Evolutionary conservation across 2,797 vertebrate genomes (phyloP), one percentile per base, ranked within the genome.

Genomic region (Labroides dimidiatus): DNA sequence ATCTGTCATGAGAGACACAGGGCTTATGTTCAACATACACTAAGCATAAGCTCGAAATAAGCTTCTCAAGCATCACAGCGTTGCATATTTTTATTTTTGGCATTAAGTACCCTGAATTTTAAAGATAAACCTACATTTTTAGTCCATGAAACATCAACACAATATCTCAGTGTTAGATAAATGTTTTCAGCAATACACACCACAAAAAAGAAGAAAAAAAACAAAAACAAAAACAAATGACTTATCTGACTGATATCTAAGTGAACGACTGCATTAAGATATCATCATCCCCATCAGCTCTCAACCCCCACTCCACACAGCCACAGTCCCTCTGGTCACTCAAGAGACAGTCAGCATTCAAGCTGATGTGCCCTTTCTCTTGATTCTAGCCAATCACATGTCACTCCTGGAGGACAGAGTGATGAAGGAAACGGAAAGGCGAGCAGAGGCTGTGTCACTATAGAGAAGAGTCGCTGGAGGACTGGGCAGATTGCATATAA

Each of bases 371-470:
- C 73, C 75, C 80, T 73, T 79, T 19, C 58, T 60, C 69, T 81
- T 74, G 65, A 82, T 78, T 78, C 54, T 20, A 76, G 70, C 67
- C 84, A 83, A 84, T 85, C 77, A 70, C 59, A 64, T 59, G 81
- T 68, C 83, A 81, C 16, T 83, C 72, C 48, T 63, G 55, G 64
- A 80, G 76, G 82, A 84, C 69, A 64, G 65, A 73, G 71, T 13
- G 10, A 51, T 66, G 47, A 43, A 69, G 50, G 45, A 51, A 66
- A 44, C 6, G 5, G 47, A 53, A 44, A 64, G 51, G 44, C 49
- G 42, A 64, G 60, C 45, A 44, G 51, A 62, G 63, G 63, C 59
- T 50, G 63, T 69, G 77, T 61, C 68, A 58, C 43, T 75, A 75
- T 10, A 2, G 58, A 50, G 39, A 64, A 52, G 62, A 72, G 75